Conservation (phyloP, 2,797 vertebrate species). For the Prionace glauca region DNA sequence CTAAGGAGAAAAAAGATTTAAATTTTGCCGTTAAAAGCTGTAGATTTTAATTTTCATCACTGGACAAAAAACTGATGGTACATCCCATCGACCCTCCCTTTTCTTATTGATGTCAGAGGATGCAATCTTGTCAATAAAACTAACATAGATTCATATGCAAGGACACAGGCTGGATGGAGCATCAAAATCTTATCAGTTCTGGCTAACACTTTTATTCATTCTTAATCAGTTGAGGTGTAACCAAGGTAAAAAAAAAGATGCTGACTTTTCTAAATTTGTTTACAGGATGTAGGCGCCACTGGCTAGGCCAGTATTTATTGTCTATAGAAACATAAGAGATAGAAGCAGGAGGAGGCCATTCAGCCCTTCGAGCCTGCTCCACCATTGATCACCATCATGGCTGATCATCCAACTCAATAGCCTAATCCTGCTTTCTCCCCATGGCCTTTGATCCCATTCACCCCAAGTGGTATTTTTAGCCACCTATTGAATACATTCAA, state of each 20-base stretch:
- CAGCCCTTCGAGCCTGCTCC: too few species aligned
- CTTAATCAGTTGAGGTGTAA: neutral
- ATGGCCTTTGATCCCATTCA: too few species aligned
- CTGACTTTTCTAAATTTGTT: too few species aligned
- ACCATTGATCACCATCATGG: too few species aligned
- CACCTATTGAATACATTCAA: too few species aligned
- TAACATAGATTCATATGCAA: neutral
- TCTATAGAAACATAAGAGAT: too few species aligned
- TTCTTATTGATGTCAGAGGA: neutral
- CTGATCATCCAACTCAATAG: too few species aligned
- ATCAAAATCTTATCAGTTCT: neutral
- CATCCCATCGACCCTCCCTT: neutral
- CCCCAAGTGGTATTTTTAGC: too few species aligned
- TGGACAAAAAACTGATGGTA: neutral
- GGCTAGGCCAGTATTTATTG: too few species aligned
- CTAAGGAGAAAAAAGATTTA: constrained; percentile 41
- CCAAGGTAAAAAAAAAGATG: neutral
- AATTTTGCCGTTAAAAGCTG: neutral
- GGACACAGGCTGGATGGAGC: neutral
- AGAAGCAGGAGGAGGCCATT: too few species aligned
- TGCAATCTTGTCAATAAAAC: neutral
- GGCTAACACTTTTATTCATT: neutral
- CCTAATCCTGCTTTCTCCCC: too few species aligned
- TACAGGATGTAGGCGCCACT: too few species aligned
- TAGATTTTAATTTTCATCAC: neutral